phyloP scores from a whole-genome alignment of 2,797 vertebrate genomes.

The Halcyon chelicuti region DNA sequence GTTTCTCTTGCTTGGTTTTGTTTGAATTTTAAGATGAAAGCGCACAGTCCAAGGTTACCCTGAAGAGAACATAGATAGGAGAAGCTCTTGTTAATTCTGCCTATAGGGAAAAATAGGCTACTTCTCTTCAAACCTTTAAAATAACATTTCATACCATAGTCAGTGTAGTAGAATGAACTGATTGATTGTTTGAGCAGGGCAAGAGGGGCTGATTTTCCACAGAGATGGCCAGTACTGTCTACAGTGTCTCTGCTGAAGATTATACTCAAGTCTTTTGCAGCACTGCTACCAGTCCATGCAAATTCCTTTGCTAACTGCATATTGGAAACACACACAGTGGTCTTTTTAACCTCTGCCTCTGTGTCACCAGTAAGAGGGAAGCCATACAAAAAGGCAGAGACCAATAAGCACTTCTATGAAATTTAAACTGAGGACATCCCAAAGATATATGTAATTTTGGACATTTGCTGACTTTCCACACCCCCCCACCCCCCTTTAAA shows the following conservation, averaged over 20 bases:
- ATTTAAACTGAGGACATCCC: background rate
- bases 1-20: slow-evolving; percentile 11
- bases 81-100: slow-evolving; percentile 37
- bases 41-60: slow-evolving; percentile 33
- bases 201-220: background rate
- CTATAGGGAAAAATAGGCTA: background rate
- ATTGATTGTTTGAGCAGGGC: background rate
- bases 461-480: background rate
- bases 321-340: slow-evolving; percentile 24
- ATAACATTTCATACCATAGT: background rate
- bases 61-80: slow-evolving; percentile 12
- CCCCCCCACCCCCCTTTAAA: background rate
- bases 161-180: background rate
- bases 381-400: background rate
- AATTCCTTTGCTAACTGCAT: slow-evolving; percentile 44
- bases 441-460: background rate
- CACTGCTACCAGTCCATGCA: slow-evolving; percentile 35
- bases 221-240: background rate
- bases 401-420: background rate
- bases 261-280: background rate
- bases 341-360: background rate
- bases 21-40: slow-evolving; percentile 61
- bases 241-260: background rate
- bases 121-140: background rate
- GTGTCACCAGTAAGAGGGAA: background rate